Conservation (phyloP, 2,888 invertebrate genomes). For the Marronus borbonicus region DNA sequence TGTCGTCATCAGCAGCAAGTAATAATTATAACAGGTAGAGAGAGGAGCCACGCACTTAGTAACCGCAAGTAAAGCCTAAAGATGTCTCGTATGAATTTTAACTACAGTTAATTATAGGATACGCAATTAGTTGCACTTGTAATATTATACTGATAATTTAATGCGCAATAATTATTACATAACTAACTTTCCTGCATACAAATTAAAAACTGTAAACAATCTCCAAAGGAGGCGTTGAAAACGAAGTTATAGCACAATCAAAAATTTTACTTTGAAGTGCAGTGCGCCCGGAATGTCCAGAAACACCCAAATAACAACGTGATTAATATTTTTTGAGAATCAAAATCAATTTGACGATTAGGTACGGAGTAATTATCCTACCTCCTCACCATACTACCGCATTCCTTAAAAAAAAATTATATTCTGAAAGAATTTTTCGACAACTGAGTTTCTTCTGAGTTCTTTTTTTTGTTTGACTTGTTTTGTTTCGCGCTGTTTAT, state of each 20-base stretch:
- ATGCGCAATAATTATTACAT: slow-evolving; percentile 45
- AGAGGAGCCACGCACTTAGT: slow-evolving; percentile 25
- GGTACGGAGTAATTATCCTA: no score
- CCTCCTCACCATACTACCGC: no score
- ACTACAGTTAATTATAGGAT: slow-evolving; percentile 43
- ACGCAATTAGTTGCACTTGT: slow-evolving; percentile 42
- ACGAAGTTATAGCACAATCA: background rate
- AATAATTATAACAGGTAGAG: slow-evolving; percentile 39
- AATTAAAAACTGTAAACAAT: slow-evolving; percentile 50
- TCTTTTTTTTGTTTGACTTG: no score
- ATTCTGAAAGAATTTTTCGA: no score
- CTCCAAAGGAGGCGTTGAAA: slow-evolving; percentile 35
- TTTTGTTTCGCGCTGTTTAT: no score
- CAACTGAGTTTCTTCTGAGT: no score
- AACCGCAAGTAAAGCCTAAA: slow-evolving; percentile 34
- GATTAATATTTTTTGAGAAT: no score
- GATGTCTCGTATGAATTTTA: slow-evolving; percentile 46
- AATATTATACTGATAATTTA: slow-evolving; percentile 46
- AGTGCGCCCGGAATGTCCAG: no score
- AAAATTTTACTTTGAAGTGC: background rate
- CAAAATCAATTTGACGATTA: no score
- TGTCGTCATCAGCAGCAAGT: slow-evolving; percentile 6
- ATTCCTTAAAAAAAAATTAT: no score
- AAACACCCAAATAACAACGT: no score
- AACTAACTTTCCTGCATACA: slow-evolving; percentile 30